These are phyloP conservation scores for Latrodectus elegans DNA, from an alignment of 2,888 invertebrate genomes.

Conservation along the genomic window DNA sequence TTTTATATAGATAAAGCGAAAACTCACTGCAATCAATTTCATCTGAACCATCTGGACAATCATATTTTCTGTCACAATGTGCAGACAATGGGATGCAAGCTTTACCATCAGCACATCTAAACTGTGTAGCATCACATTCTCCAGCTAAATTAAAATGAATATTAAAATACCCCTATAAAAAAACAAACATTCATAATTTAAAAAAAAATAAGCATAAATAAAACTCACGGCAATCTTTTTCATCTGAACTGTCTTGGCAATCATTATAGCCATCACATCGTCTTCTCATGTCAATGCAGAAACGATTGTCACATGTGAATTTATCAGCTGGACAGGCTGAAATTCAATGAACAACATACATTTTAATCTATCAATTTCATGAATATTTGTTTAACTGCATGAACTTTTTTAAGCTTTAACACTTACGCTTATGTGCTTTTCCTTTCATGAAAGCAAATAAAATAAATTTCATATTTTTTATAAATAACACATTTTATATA, in stretches of 20 bases:
- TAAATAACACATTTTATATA: neutral
- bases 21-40: conserved; percentile 75
- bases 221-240: conserved; percentile 74
- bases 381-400: neutral
- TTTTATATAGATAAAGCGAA: too few species aligned
- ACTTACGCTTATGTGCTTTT: conserved; percentile 58
- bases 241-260: conserved; percentile 79
- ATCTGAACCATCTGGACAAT: conserved; percentile 79
- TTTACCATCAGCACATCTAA: conserved; percentile 70
- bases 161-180: neutral
- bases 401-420: neutral
- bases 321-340: conserved; percentile 75
- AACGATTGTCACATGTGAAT: conserved; percentile 70
- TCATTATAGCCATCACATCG: conserved; percentile 76
- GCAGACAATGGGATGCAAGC: conserved; percentile 69
- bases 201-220: neutral
- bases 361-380: neutral
- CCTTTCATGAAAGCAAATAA: conserved; percentile 38
- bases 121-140: conserved; percentile 65
- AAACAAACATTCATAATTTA: neutral
- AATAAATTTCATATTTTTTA: neutral
- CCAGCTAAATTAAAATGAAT: conserved; percentile 31
- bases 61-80: conserved; percentile 75
- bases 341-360: neutral
- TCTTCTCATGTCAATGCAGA: conserved; percentile 69